Evolutionary conservation across 2,888 invertebrate species (phyloP), one percentile per base, ranked within the genome.

Genomic region (Yponomeuta evonymella): DNA sequence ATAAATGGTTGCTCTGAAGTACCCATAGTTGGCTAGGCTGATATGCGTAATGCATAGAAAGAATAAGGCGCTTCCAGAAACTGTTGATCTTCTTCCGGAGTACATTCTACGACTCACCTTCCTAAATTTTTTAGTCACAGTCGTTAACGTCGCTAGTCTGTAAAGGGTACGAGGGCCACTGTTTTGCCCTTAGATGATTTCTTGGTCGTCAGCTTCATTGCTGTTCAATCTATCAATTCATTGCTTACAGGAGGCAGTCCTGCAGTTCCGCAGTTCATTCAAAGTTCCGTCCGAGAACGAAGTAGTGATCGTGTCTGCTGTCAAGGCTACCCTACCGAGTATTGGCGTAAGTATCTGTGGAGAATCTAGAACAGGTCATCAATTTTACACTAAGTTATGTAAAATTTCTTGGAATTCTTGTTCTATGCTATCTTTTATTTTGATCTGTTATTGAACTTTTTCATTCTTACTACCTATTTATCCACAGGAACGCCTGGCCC

Each of bases 401-500:
- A 33, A 33, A 33, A 33, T 33, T 33, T 33, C 33, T 23, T 23
- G 23, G 23, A 23, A 23, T 62, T 62, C 11, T 29, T 65, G 29
- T 65, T 65, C 30, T 65, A 65, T 23, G 30, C 29, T 29, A 23
- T 65, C 29, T 62, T 1, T 12, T 6, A n/a, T n/a, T 6, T 36
- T 64, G 6, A 64, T 29, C 2, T 29, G 6, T 23, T 43, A 67
- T 48, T 67, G 9, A 48, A 36, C 2, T 43, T 64, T 72, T 75
- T 74, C 67, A 76, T 75, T 29, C 43, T 43, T 43, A 43, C 8
- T 6, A 43, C 8, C 43, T 43, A 43, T 43, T 8, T 8, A 43
- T 43, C 43, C 43, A 8, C 78, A 91, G 91, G 84, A 89, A 70
- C 90, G 90, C 69, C 88, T 89, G 77, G 75, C 81, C 48, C 90